Conservation (phyloP, 2,888 invertebrate species). For the Noctua comes region DNA sequence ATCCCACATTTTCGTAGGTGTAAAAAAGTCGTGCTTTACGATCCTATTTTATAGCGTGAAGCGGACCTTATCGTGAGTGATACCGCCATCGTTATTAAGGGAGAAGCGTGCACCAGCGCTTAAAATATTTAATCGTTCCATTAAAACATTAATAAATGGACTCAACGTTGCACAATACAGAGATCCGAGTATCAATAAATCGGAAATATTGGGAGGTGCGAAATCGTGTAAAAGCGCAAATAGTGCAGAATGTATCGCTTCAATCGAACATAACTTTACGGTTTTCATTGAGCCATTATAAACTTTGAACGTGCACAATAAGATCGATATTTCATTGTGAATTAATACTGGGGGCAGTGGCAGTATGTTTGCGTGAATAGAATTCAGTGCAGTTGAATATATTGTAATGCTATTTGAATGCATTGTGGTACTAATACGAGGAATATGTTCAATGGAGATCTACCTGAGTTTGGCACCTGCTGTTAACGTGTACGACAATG, state of each 20-base stretch:
- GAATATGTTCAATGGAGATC: constrained; percentile 80
- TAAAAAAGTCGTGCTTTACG: constrained; percentile 77
- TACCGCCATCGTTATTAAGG: constrained; percentile 56
- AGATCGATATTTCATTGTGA: constrained; percentile 54
- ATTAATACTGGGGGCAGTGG: constrained; percentile 33
- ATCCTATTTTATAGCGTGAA: constrained; percentile 73
- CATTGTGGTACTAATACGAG: constrained; percentile 80
- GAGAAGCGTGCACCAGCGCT: constrained; percentile 54
- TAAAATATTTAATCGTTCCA: constrained; percentile 59
- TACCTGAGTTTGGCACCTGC: constrained; percentile 87
- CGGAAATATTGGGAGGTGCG: constrained; percentile 73
- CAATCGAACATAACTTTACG: constrained; percentile 62
- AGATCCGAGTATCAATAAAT: constrained; percentile 56
- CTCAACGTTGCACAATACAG: constrained; percentile 55
- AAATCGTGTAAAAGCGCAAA: constrained; percentile 75
- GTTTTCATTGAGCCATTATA: constrained; percentile 64
- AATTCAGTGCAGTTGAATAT: constrained; percentile 74
- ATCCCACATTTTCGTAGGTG: constrained; percentile 74
- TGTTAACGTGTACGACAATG: constrained; percentile 64
- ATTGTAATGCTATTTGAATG: constrained; percentile 73
- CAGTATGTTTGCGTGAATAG: constrained; percentile 63
- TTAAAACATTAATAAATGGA: constrained; percentile 62
- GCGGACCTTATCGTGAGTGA: constrained; percentile 71
- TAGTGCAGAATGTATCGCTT: constrained; percentile 64
- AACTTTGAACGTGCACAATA: constrained; percentile 57